phyloP scores from a whole-genome alignment of 2,113 vertebrate genomes.

The Amblyornis subalaris region DNA sequence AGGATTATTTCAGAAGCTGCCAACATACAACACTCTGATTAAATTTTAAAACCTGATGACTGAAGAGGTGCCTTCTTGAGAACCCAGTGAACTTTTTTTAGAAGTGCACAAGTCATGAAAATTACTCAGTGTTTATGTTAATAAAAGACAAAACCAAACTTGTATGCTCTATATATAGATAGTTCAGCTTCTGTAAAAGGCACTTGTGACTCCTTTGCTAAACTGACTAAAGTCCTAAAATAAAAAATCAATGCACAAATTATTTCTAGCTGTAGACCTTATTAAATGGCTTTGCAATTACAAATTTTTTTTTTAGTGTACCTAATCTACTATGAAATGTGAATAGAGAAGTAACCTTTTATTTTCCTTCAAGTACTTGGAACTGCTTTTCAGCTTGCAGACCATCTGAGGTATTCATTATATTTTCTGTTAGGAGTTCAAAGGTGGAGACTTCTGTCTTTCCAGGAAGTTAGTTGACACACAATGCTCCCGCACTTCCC shows the following conservation, averaged over 20 bases:
- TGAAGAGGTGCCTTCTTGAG: slow-evolving; percentile 15
- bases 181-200: background rate
- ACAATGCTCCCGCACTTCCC: background rate
- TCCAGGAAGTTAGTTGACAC: background rate
- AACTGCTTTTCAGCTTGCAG: background rate
- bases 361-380: background rate
- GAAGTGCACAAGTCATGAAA: slow-evolving; percentile 9
- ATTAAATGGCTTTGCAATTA: background rate
- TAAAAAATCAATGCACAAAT: background rate
- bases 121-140: slow-evolving; percentile 35
- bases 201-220: background rate
- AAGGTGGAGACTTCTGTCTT: background rate
- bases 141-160: background rate
- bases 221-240: background rate
- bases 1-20: slow-evolving; percentile 21
- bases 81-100: slow-evolving; percentile 12
- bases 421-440: background rate
- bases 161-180: slow-evolving; percentile 8
- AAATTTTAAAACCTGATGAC: slow-evolving; percentile 23
- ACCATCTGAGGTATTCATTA: background rate
- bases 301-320: background rate
- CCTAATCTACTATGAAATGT: background rate
- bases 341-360: background rate
- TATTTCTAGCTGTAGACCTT: background rate
- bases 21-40: background rate